Conservation (phyloP, 2,797 vertebrate genomes). For the Rhinoraja longicauda region DNA sequence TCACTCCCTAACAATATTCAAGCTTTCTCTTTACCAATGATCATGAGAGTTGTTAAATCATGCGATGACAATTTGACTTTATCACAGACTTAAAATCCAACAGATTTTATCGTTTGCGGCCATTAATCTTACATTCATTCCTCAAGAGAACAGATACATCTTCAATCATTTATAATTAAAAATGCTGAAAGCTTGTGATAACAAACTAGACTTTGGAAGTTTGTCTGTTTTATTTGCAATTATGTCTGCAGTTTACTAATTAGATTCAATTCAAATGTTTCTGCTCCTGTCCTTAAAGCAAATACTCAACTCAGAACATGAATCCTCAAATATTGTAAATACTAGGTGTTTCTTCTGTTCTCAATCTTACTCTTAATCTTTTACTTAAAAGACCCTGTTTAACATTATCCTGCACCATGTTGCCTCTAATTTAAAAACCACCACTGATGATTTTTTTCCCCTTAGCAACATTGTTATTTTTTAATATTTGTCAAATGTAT, state of each 20-base stretch:
- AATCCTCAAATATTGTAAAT: background rate
- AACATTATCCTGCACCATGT: background rate
- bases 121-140: background rate
- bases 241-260: background rate
- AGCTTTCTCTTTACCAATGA: background rate
- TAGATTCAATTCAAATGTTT: background rate
- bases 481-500: background rate
- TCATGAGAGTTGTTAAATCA: background rate
- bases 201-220: background rate
- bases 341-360: background rate
- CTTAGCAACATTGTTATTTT: background rate
- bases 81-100: background rate
- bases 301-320: background rate
- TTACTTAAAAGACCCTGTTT: background rate
- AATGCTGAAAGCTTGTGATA: background rate
- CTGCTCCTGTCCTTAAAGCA: background rate
- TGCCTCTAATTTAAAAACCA: background rate
- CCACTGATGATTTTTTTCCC: background rate
- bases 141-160: conserved; percentile 5
- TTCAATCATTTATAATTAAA: conserved; percentile 23
- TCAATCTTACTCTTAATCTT: background rate
- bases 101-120: background rate
- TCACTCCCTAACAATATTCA: background rate
- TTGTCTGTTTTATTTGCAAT: background rate
- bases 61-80: background rate